Base-by-base conservation (phyloP, 2,888 invertebrate species). In the Parelbella ahira region DNA sequence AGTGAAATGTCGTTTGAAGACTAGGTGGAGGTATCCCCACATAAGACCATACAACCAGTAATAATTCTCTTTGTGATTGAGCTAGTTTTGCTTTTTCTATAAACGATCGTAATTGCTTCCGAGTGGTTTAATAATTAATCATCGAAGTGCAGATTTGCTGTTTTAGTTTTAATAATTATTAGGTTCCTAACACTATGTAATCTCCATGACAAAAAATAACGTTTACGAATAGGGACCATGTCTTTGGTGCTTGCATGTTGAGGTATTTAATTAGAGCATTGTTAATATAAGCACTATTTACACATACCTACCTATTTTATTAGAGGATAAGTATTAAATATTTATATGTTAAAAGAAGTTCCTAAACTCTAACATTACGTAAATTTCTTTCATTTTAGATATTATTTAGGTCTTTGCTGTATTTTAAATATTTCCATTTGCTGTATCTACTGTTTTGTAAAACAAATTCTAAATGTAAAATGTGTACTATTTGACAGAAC, bases 211-310 rank as follows among this genome's bases (percentile, higher is more conserved):
- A 39, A 18, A 13, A 20, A 24, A 3, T 12, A 30, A n/a, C n/a
- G 29, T 24, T 32, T 32, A 39, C 19, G 23, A 32, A 32, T 32
- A 24, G 39, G 39, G 39, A 39, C 39, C 39, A 39, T n/a, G 25
- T 19, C n/a, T 13, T 39, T 39, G 43, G 42, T 44, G 32, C 32
- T 27, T 32, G 30, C 3, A 30, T 29, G 18, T 8, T 15, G 27
- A 24, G 13, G 19, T 20, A 34, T 24, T 9, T 28, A 5, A 28
- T 37, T 47, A 19, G 32, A 25, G 37, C 23, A 10, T 37, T 28
- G 13, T 39, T 19, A n/a, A n/a, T 28, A 9, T 37, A 27, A 24
- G 38, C 30, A 47, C 48, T 53, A 50, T 59, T 38, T 38, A 37
- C 27, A 29, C 21, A 29, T 29, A 28, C n/a, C n/a, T n/a, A n/a